phyloP scores from a whole-genome alignment of 1,140 invertebrate species.

The Metopolophium dirhodum region DNA sequence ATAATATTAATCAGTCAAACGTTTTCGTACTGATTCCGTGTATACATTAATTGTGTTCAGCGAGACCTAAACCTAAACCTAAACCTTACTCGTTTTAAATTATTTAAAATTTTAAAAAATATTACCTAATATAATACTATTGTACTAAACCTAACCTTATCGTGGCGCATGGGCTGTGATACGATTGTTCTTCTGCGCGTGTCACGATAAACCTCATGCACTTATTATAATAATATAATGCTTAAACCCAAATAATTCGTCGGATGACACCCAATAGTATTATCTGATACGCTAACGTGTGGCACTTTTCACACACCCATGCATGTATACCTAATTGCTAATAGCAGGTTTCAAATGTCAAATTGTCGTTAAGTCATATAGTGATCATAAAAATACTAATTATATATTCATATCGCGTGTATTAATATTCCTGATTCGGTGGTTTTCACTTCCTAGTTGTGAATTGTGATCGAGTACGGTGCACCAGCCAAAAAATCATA shows the following conservation, averaged over 20 bases:
- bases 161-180: not conserved
- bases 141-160: not conserved
- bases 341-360: not conserved
- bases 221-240: not conserved
- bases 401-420: not conserved
- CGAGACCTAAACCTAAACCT: not conserved
- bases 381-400: too few species aligned
- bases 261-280: not conserved
- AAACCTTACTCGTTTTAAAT: not conserved
- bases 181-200: too few species aligned
- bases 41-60: not conserved
- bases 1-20: not conserved
- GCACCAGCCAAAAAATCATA: not conserved
- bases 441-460: not conserved
- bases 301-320: too few species aligned
- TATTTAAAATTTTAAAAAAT: not conserved
- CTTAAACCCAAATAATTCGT: not conserved
- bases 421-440: not conserved
- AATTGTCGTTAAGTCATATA: too few species aligned
- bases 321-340: not conserved
- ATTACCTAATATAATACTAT: not conserved
- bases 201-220: not conserved
- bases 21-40: not conserved
- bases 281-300: not conserved
- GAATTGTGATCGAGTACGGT: too few species aligned